Conservation (phyloP, 2,888 invertebrate genomes). For the Platynereis dumerilii region DNA sequence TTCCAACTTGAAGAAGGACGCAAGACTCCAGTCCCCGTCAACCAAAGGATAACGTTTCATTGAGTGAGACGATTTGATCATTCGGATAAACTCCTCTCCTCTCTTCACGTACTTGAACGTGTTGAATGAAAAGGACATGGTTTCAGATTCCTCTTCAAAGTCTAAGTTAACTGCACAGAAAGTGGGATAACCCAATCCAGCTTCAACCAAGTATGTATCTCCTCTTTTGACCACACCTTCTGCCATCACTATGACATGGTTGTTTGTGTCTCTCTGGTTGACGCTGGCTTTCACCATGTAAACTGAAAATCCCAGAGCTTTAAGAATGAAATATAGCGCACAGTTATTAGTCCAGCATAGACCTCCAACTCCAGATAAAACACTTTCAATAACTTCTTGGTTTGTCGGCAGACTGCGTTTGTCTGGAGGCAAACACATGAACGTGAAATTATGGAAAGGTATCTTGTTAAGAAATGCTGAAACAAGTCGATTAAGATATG, state of each 20-base stretch:
- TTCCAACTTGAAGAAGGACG: too few species aligned
- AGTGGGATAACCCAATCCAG: neutral
- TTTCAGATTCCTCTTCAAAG: neutral
- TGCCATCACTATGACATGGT: neutral
- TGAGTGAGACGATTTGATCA: too few species aligned
- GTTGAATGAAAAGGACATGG: neutral
- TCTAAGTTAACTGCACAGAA: slow-evolving; percentile 1
- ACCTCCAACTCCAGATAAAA: neutral
- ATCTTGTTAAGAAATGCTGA: neutral
- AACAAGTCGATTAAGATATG: neutral
- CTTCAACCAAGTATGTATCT: slow-evolving; percentile 6
- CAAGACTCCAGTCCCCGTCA: too few species aligned
- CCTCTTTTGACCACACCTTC: neutral
- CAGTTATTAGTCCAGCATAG: neutral
- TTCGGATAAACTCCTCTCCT: too few species aligned
- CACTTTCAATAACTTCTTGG: neutral
- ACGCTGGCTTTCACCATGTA: neutral
- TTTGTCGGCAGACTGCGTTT: neutral
- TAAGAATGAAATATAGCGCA: neutral
- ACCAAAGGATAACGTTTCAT: too few species aligned
- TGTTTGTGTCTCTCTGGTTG: neutral
- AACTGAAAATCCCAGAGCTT: neutral
- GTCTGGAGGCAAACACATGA: neutral
- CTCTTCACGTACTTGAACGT: too few species aligned
- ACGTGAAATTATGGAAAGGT: slow-evolving; percentile 1